phyloP scores from a whole-genome alignment of 2,888 invertebrate genomes.

The Ectemnius cavifrons region DNA sequence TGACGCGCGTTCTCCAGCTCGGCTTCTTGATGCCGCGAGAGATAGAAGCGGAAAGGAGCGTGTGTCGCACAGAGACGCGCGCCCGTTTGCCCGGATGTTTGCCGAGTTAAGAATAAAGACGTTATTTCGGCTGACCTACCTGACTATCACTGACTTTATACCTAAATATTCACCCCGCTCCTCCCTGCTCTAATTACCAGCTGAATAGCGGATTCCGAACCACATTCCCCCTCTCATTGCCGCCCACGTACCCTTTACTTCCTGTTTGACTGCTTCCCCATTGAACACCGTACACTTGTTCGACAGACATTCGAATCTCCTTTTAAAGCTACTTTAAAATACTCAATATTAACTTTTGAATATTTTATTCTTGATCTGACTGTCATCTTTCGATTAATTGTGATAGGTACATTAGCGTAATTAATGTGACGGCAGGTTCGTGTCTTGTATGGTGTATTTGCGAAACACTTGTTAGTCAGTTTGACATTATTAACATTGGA shows the following conservation, averaged over 20 bases:
- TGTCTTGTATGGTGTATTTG: too few species aligned
- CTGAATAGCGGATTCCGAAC: constrained; percentile 44
- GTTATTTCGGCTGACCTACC: constrained; percentile 61
- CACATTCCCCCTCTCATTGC: constrained; percentile 14
- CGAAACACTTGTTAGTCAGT: too few species aligned
- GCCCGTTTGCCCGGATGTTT: constrained; percentile 38
- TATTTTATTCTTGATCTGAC: too few species aligned
- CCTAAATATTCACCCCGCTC: constrained; percentile 35
- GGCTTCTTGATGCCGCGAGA: constrained; percentile 42
- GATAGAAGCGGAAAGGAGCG: too few species aligned
- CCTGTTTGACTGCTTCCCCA: constrained; percentile 14
- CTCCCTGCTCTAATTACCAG: constrained; percentile 56
- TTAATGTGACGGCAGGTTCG: too few species aligned
- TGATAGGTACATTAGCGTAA: too few species aligned
- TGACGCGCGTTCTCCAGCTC: constrained; percentile 30
- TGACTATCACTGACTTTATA: constrained; percentile 49
- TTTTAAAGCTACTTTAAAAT: too few species aligned
- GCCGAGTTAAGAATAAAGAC: constrained; percentile 56
- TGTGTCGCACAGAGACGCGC: constrained; percentile 20
- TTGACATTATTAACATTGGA: too few species aligned
- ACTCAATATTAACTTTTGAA: too few species aligned
- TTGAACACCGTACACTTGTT: too few species aligned
- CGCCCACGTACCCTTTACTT: constrained; percentile 4
- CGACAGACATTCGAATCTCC: too few species aligned
- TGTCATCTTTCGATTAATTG: too few species aligned